Percentiles rank a stretch among this genome's conserved stretches.
Conservation (phyloP, 2,888 invertebrate genomes). For the Euphydryas editha region DNA sequence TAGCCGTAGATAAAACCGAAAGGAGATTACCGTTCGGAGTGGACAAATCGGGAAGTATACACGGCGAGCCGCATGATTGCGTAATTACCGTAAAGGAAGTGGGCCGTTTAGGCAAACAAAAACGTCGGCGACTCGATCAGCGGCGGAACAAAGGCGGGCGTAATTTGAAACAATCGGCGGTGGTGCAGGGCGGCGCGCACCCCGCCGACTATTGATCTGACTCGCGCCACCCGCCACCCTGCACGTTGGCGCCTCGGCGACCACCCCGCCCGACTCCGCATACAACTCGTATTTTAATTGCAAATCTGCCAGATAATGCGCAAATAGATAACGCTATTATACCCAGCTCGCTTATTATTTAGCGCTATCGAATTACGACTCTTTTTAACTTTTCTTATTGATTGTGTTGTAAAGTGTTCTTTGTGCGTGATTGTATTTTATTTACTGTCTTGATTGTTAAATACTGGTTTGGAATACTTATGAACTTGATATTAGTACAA, state of each 20-base stretch:
- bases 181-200: conserved; percentile 76
- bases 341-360: conserved; percentile 76
- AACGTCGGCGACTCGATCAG: conserved; percentile 79
- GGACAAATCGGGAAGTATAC: conserved; percentile 65
- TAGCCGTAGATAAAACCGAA: conserved; percentile 42
- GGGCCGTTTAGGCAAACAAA: conserved; percentile 79
- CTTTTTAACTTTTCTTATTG: conserved; percentile 27
- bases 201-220: conserved; percentile 82
- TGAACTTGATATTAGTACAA: background rate
- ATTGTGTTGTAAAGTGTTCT: background rate
- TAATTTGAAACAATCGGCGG: conserved; percentile 83
- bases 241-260: conserved; percentile 50
- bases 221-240: conserved; percentile 45
- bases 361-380: conserved; percentile 63
- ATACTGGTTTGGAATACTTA: background rate
- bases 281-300: conserved; percentile 82
- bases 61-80: conserved; percentile 70
- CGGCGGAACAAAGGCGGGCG: conserved; percentile 80
- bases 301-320: conserved; percentile 83
- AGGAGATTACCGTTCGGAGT: conserved; percentile 57
- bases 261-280: conserved; percentile 51
- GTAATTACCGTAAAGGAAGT: conserved; percentile 82
- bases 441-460: background rate
- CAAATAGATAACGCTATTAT: conserved; percentile 83
- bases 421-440: conserved; percentile 14